Evolutionary conservation across 1,140 invertebrate species (phyloP).

Genomic region (Bombus haemorrhoidalis): DNA sequence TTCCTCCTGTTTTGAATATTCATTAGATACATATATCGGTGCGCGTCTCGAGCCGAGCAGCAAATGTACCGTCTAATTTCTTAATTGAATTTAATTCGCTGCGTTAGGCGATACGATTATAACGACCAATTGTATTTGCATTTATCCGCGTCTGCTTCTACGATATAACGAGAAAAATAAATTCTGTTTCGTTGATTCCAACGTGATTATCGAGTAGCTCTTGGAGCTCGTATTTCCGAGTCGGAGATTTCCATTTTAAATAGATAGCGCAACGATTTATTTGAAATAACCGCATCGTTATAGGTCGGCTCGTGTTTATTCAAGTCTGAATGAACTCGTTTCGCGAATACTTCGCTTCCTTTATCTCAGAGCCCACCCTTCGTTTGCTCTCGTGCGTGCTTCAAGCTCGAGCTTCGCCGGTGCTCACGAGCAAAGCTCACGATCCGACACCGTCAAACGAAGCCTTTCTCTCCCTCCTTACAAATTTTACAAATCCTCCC

Average conservation of each 20-base stretch:
- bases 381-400: slow-evolving; percentile 18
- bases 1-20: slow-evolving; percentile 42
- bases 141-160: too few relatives aligned
- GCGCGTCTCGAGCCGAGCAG: neutral
- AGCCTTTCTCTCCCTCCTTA: too few relatives aligned
- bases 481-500: too few relatives aligned
- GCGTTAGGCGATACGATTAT: neutral
- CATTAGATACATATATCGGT: slow-evolving; percentile 16
- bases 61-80: neutral
- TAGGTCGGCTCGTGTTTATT: neutral
- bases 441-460: slow-evolving; percentile 2
- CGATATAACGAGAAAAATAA: neutral
- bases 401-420: neutral
- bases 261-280: neutral
- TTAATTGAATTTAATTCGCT: neutral
- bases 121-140: neutral
- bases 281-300: neutral
- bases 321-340: neutral
- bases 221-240: neutral
- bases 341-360: neutral
- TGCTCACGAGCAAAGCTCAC: neutral
- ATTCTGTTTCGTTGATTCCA: neutral
- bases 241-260: neutral
- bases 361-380: slow-evolving; percentile 18
- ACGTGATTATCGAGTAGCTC: neutral